Conservation (phyloP, 2,888 invertebrate genomes). For the Eupithecia subfuscata region DNA sequence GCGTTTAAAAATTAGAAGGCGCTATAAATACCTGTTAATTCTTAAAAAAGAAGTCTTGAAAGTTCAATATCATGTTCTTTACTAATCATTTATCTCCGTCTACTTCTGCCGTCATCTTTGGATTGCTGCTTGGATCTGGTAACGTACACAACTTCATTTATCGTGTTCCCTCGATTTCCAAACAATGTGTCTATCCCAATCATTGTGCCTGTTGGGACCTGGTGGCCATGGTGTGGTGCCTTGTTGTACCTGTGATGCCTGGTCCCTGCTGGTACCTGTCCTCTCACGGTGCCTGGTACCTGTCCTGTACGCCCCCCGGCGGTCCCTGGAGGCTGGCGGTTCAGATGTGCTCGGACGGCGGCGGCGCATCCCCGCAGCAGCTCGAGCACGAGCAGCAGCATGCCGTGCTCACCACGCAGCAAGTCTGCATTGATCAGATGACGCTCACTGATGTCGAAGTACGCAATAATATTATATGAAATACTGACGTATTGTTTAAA, state of each 20-base stretch:
- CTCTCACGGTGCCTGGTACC: neutral
- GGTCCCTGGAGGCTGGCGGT: neutral
- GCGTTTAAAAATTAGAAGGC: neutral
- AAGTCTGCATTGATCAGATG: conserved; percentile 92
- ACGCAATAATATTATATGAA: conserved; percentile 61
- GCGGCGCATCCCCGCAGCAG: conserved; percentile 51
- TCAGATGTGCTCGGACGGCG: conserved; percentile 65
- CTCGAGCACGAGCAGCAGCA: conserved; percentile 61
- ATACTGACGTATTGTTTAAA: neutral
- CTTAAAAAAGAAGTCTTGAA: neutral
- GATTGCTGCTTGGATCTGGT: conserved; percentile 72
- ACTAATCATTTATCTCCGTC: conserved; percentile 55
- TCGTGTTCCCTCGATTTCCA: neutral
- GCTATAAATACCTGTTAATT: neutral
- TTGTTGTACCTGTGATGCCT: neutral
- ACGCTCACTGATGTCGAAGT: conserved; percentile 89
- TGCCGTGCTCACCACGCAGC: conserved; percentile 85
- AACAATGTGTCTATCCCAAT: neutral
- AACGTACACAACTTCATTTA: conserved; percentile 43
- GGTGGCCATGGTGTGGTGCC: neutral
- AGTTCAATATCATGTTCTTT: conserved; percentile 13
- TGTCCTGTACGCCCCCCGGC: neutral
- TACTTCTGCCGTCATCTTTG: conserved; percentile 52
- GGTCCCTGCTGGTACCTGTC: neutral
- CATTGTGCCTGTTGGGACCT: neutral